phyloP scores from a whole-genome alignment of 2,888 invertebrate genomes.

The Mythimna pallens region DNA sequence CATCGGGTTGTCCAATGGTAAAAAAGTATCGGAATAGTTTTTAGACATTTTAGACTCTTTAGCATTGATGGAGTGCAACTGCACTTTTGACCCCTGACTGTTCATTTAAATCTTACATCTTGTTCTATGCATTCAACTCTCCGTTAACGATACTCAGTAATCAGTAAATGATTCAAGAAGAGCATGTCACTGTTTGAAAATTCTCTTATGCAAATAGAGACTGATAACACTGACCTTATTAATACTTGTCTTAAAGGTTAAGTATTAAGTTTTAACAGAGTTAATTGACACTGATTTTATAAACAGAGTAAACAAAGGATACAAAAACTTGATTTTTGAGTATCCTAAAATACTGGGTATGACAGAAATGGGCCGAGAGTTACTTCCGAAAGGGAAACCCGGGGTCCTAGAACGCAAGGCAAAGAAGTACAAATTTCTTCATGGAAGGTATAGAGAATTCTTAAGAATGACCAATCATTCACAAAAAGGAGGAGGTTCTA shows the following conservation, averaged over 20 bases:
- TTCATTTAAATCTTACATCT: background rate
- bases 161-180: conserved; percentile 14
- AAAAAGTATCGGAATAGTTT: background rate
- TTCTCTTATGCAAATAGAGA: conserved; percentile 30
- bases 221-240: conserved; percentile 38
- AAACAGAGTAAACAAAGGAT: background rate
- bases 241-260: conserved; percentile 22
- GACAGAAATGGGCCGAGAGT: too few relatives aligned
- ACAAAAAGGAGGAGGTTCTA: too few relatives aligned
- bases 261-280: background rate
- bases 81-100: too few relatives aligned
- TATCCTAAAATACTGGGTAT: background rate
- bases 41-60: too few relatives aligned
- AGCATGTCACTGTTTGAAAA: conserved; percentile 11
- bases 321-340: background rate
- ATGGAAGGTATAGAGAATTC: too few relatives aligned
- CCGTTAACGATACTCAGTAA: background rate
- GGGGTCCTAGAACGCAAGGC: too few relatives aligned
- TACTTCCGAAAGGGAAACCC: too few relatives aligned
- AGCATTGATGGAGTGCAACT: too few relatives aligned
- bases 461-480: too few relatives aligned
- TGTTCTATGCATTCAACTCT: background rate
- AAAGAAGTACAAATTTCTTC: too few relatives aligned
- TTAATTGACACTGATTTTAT: conserved; percentile 12
- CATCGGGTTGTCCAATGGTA: too few relatives aligned